Evolutionary conservation across 1,140 invertebrate genomes (phyloP), one percentile per base, ranked within the genome.

Genomic region (Drosophila eugracilis): DNA sequence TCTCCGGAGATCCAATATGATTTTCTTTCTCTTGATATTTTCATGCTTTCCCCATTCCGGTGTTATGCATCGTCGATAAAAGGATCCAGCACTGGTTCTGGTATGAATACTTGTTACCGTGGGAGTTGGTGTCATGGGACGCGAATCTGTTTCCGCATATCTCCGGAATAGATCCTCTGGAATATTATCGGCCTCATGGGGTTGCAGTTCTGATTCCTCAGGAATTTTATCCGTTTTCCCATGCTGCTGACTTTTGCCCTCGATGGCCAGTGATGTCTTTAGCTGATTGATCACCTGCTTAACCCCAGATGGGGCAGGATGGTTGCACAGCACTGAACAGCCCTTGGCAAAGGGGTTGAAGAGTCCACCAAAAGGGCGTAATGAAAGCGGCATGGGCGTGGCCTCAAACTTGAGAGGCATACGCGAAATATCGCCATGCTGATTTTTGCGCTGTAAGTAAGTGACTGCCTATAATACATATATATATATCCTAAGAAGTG

Each of bases 271-370:
- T 57, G 94, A 92, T 73, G 95, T 95, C 86, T 96, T 96, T 7
- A 94, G 94, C 71, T 94, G 93, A 75, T 94, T 94, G 1, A 96
- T 94, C 21, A 95, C 93, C 84, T 96, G 94, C 91, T 95, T 96
- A 0, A 95, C 94, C 63, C 95, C 95, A 15, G 92, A 93, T 55
- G 96, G 95, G 10, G 95, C 94, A 1, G 96, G 96, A 92, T 97
- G 96, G 83, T 97, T 96, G 92, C 96, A 96, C 2, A 96, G 92
- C 5, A 96, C 93, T 0, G 96, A 97, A 86, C 96, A 97, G 9
- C 94, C 94, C 67, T 94, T 94, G 1, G 95, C 93, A 90, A 95
- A 97, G 2, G 96, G 96, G 92, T 97, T 96, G 91, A 94, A 96
- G 0, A 96, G 92, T 6, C 95, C 95, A 3, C 96, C 95, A 73